Evolutionary conservation across 2,113 vertebrate genomes (phyloP).

Genomic region (Engraulis encrasicolus): DNA sequence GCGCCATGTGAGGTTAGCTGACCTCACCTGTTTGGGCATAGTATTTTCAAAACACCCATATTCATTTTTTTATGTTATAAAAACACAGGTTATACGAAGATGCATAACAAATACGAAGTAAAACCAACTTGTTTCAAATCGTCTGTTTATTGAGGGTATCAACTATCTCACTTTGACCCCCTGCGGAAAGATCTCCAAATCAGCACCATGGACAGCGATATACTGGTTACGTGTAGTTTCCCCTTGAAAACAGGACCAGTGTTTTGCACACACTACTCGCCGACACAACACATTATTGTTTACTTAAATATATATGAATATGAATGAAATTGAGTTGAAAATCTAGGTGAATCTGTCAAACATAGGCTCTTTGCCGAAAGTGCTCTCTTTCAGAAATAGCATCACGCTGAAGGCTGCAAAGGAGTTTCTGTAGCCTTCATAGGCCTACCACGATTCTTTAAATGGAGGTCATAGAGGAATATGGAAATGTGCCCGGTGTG

Average conservation of each 20-base stretch:
- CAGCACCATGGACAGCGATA: constrained; percentile 76
- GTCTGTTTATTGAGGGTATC: constrained; percentile 44
- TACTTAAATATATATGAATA: background rate
- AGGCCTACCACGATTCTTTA: background rate
- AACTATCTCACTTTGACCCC: background rate
- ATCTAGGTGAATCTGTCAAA: background rate
- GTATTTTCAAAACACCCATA: constrained; percentile 72
- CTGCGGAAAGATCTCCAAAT: constrained; percentile 23
- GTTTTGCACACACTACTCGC: too few relatives aligned
- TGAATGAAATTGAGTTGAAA: constrained; percentile 10
- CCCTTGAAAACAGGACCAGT: too few relatives aligned
- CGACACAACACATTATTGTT: background rate
- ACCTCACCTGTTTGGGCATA: constrained; percentile 74
- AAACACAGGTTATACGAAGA: background rate
- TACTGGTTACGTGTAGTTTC: too few relatives aligned
- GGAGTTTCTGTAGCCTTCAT: background rate
- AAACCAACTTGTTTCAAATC: constrained; percentile 41
- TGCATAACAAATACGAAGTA: constrained; percentile 15
- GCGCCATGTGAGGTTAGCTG: constrained; percentile 75
- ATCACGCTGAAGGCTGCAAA: background rate
- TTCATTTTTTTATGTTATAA: constrained; percentile 56
- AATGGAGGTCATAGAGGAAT: constrained; percentile 15
- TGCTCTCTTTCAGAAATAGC: background rate
- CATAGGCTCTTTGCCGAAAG: background rate
- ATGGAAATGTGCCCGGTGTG: background rate